Evolutionary conservation across 2,797 vertebrate species (phyloP).

Genomic region (Malacoraja senta): DNA sequence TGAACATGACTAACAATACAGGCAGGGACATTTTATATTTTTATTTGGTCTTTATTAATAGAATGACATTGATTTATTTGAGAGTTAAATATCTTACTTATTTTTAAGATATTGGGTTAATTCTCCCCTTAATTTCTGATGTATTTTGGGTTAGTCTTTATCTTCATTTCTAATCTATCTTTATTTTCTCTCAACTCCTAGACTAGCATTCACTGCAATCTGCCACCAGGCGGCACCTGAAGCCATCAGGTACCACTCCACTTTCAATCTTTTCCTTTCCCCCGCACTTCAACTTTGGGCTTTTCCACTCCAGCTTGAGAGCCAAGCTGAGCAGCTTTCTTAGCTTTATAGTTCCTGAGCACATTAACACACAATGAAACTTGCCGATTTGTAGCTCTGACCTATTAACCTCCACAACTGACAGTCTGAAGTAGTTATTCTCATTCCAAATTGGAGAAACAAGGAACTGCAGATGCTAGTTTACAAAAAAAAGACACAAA

Average conservation of each 20-base stretch:
- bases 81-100: not conserved
- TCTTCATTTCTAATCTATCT: not conserved
- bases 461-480: too few relatives aligned
- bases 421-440: too few relatives aligned
- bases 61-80: not conserved
- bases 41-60: not conserved
- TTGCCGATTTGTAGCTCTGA: not conserved
- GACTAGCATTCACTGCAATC: not conserved
- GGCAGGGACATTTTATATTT: not conserved
- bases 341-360: not conserved
- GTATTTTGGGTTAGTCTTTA: not conserved
- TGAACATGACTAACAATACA: not conserved
- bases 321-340: not conserved
- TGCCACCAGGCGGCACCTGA: slow-evolving; percentile 22
- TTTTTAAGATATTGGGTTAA: not conserved
- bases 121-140: not conserved
- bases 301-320: not conserved
- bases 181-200: not conserved
- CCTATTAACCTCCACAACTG: too few relatives aligned
- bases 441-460: too few relatives aligned
- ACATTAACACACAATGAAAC: not conserved
- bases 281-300: not conserved
- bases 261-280: not conserved
- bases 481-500: too few relatives aligned
- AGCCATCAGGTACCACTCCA: not conserved